These are phyloP conservation scores for Lycorma delicatula DNA, from an alignment of 1,140 invertebrate genomes.

Conservation along the genomic window DNA sequence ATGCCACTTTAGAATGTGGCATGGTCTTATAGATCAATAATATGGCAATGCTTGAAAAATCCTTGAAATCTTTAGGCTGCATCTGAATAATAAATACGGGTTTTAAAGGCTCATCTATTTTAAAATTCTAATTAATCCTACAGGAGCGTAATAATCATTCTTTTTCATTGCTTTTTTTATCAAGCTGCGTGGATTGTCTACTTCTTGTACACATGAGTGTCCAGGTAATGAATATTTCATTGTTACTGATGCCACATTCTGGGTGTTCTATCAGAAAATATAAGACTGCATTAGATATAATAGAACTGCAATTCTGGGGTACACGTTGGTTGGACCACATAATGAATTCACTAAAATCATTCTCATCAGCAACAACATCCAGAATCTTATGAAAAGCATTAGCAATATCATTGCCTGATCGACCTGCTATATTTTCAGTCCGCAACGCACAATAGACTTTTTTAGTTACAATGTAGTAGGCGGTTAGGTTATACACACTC, in stretches of 20 bases:
- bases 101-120: background rate
- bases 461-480: slow-evolving; percentile 19
- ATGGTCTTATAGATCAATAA: slow-evolving; percentile 19
- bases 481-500: slow-evolving; percentile 28
- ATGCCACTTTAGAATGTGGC: too few relatives aligned
- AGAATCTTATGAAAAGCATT: slow-evolving; percentile 27
- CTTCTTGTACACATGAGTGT: slow-evolving; percentile 25
- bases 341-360: slow-evolving; percentile 21
- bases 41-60: slow-evolving; percentile 12
- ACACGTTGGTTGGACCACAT: slow-evolving; percentile 29
- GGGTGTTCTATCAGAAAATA: slow-evolving; percentile 23
- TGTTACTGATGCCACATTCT: slow-evolving; percentile 18
- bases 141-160: slow-evolving; percentile 4
- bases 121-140: slow-evolving; percentile 10
- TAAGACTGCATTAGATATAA: slow-evolving; percentile 24
- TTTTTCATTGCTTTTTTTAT: slow-evolving; percentile 8
- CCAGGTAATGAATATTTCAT: slow-evolving; percentile 31
- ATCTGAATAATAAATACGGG: slow-evolving; percentile 5
- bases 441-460: slow-evolving; percentile 27
- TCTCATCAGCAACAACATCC: slow-evolving; percentile 16
- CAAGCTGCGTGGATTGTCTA: slow-evolving; percentile 15
- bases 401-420: slow-evolving; percentile 27
- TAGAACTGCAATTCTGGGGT: slow-evolving; percentile 29
- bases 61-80: background rate
- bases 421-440: slow-evolving; percentile 21